Conservation (phyloP, 2,797 vertebrate species). For the Delichon dasypus region DNA sequence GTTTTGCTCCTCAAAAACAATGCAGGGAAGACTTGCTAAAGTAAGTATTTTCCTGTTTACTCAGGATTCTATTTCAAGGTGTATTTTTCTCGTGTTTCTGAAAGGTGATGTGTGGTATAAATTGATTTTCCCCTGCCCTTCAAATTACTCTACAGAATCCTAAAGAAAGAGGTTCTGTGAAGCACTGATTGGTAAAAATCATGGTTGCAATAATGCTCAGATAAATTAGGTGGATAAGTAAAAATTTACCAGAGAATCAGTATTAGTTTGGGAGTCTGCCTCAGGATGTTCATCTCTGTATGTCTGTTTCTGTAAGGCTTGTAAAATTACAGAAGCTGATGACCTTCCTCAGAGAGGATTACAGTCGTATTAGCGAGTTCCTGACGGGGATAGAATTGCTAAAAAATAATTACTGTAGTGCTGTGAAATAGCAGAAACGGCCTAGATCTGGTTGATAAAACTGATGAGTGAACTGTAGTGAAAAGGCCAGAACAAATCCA, state of each 20-base stretch:
- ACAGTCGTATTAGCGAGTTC: neutral
- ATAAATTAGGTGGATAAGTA: neutral
- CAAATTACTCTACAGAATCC: neutral
- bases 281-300: neutral
- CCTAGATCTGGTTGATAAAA: neutral
- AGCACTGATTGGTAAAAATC: neutral
- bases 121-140: neutral
- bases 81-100: neutral
- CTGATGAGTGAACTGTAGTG: neutral
- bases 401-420: neutral
- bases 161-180: neutral
- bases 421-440: neutral
- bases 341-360: neutral
- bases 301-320: neutral
- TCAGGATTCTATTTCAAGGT: neutral
- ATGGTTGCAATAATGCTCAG: neutral
- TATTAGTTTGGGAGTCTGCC: neutral
- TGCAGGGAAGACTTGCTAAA: slow-evolving; percentile 97
- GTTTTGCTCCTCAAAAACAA: slow-evolving; percentile 98
- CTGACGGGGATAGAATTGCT: neutral
- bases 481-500: neutral
- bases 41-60: slow-evolving; percentile 81
- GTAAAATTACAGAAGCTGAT: neutral
- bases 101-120: neutral
- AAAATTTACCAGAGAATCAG: neutral